Evolutionary conservation across 2,797 vertebrate genomes (phyloP).

Genomic region (Agapornis canus): DNA sequence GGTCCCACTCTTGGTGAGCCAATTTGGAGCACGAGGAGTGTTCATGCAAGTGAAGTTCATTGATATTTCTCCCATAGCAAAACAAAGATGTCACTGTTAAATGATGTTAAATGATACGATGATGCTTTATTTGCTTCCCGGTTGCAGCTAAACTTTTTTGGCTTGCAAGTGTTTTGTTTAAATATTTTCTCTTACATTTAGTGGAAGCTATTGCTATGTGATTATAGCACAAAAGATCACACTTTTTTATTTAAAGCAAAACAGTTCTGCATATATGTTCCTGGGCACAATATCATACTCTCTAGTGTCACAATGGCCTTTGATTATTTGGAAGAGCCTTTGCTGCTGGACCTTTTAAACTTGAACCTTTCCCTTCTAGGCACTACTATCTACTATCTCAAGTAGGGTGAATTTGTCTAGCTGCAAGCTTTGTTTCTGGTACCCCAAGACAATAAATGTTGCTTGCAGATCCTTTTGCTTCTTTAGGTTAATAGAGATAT

Average conservation of each 20-base stretch:
- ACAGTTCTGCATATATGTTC: background rate
- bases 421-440: conserved; percentile 16
- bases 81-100: background rate
- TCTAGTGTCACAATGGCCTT: background rate
- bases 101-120: background rate
- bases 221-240: background rate
- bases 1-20: background rate
- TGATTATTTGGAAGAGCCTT: background rate
- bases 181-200: background rate
- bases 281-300: background rate
- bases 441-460: background rate
- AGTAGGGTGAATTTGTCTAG: background rate
- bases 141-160: background rate
- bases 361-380: background rate
- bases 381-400: background rate
- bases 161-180: background rate
- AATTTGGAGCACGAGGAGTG: background rate
- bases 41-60: background rate
- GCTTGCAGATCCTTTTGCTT: background rate
- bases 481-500: background rate
- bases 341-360: background rate
- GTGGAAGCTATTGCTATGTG: background rate
- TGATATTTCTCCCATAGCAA: background rate
- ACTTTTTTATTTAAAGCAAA: background rate
- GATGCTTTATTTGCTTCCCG: background rate